Evolutionary conservation across 2,888 invertebrate genomes (phyloP).

Genomic region (Agrochola macilenta): DNA sequence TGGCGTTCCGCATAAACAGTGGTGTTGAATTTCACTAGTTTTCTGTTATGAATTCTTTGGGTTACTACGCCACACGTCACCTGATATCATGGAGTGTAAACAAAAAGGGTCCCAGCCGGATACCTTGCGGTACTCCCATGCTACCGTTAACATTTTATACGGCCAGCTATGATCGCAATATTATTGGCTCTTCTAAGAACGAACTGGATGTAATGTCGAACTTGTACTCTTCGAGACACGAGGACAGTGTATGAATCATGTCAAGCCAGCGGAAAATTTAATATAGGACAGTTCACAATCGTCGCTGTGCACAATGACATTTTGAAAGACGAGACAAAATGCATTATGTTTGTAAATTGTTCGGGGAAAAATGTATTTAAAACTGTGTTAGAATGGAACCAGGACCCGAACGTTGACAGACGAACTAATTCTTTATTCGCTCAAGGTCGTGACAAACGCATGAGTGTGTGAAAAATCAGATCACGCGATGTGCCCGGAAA

Average conservation of each 20-base stretch:
- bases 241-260: slow-evolving; percentile 66
- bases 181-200: slow-evolving; percentile 62
- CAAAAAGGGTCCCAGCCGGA: slow-evolving; percentile 77
- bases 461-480: slow-evolving; percentile 46
- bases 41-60: slow-evolving; percentile 67
- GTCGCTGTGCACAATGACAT: slow-evolving; percentile 49
- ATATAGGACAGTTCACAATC: slow-evolving; percentile 67
- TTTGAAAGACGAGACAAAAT: slow-evolving; percentile 51
- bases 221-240: slow-evolving; percentile 45
- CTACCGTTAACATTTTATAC: slow-evolving; percentile 66
- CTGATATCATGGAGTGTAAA: slow-evolving; percentile 63
- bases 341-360: slow-evolving; percentile 37
- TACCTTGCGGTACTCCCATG: slow-evolving; percentile 79
- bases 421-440: slow-evolving; percentile 23
- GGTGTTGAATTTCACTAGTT: slow-evolving; percentile 76
- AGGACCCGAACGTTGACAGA: slow-evolving; percentile 12
- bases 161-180: slow-evolving; percentile 54
- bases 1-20: slow-evolving; percentile 71
- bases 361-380: slow-evolving; percentile 30
- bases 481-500: slow-evolving; percentile 28
- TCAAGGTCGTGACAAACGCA: slow-evolving; percentile 30
- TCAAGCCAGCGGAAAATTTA: slow-evolving; percentile 63
- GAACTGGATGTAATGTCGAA: slow-evolving; percentile 53
- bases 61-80: slow-evolving; percentile 62
- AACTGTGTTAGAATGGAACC: slow-evolving; percentile 27